Base-by-base conservation (phyloP, 2,113 vertebrate species). In the Ailurus styani region DNA sequence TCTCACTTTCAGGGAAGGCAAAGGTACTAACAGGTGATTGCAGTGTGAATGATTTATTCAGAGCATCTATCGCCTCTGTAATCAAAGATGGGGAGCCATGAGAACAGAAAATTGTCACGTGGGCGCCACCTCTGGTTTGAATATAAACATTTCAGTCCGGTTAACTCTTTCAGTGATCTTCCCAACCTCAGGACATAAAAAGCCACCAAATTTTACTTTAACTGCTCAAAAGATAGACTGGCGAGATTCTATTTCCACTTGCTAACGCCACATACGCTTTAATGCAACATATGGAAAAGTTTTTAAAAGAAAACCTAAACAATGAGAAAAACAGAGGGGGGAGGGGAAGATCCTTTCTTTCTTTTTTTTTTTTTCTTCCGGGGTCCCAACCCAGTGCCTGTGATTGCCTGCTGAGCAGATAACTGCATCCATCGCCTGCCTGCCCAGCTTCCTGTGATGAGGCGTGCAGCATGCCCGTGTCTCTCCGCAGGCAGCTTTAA, bases 1-100 rank as follows among this genome's bases (percentile, higher is more conserved):
- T 95, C 94, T 95, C 95, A 92, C 96, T 97, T 98, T 98, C 98
- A 98, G 98, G 98, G 99, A 99, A 99, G 99, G 99, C 99, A 99
- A 99, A 99, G 98, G 99, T 99, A 98, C 98, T 97, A 98, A 94
- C 88, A 98, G 97, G 94, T 98, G 98, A 91, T 98, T 98, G 66
- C 27, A 2, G n/a, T 97, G 66, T 97, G 91, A 97, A 97, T 97
- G 96, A 94, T 86, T 97, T 88, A 94, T 87, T 82, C 7, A 66
- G n/a, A n/a, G 27, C 37, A 13, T 34, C 89, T 81, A 17, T 96
- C 52, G 85, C 90, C 82, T 87, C 62, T 77, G n/a, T 64, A 82
- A 98, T 86, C 95, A 95, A 82, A 87, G 29, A 13, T 1, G 4
- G 54, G 42, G 64, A 96, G 52, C 45, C 1, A 1, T 68, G 91